Base-by-base conservation (phyloP, 1,140 invertebrate genomes). In the Telenomus remus region DNA sequence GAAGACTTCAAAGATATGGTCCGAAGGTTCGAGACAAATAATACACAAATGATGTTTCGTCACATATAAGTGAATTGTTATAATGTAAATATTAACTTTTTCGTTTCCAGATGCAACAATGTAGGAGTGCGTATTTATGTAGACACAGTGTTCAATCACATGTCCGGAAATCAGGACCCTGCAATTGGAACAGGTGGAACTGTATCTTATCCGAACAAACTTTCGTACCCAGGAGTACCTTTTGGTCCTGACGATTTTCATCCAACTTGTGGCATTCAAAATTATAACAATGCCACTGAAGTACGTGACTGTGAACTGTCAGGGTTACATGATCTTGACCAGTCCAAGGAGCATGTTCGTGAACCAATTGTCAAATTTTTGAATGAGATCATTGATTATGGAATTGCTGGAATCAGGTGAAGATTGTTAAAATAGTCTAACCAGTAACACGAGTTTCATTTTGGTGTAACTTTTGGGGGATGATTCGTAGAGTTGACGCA, bases 71-170 rank as follows among this genome's bases (percentile, higher is more conserved):
- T n/a, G n/a, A n/a, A n/a, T n/a, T n/a, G n/a, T n/a, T n/a, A n/a
- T n/a, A n/a, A n/a, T n/a, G n/a, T n/a, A n/a, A n/a, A n/a, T n/a
- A n/a, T n/a, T n/a, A n/a, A 44, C n/a, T n/a, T 12, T 12, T 13
- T 44, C 1, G 13, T 51, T 10, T 10, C 27, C 34, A 72, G 92
- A 42, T 95, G 94, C 79, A 94, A 94, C 79, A 86, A 85, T 12
- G 93, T 89, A 63, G 93, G 93, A 6, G 92, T 95, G 8, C 91
- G 93, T 75, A 92, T 95, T 39, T 94, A 91, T 80, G 92, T 92
- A 0, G 94, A 95, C 78, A 88, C 89, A 0, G 91, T 95, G 0
- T 78, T 94, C 5, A 95, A 95, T 83, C 94, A 95, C 80, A 95
- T 95, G 94, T 91, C 92, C 1, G 91, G 86, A 3, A 81, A 88